Evolutionary conservation across 1,140 invertebrate species (phyloP).

Genomic region (Pollicipes pollicipes): DNA sequence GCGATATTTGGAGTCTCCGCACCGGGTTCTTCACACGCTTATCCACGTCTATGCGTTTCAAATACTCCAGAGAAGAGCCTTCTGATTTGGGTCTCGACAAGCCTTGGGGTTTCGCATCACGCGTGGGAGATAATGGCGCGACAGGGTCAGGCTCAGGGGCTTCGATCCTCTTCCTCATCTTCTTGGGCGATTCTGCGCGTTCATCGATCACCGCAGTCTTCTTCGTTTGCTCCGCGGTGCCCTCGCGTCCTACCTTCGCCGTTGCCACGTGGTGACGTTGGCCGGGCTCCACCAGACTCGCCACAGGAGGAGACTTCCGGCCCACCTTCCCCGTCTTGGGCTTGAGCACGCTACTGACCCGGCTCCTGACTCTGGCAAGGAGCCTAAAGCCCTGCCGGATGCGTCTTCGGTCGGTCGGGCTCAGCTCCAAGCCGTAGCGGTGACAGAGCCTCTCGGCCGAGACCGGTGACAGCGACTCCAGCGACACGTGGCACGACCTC

Average conservation of each 20-base stretch:
- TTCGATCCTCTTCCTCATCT: too few species aligned
- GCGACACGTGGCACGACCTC: neutral
- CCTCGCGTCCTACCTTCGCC: too few species aligned
- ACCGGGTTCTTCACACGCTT: neutral
- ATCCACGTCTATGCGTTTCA: too few species aligned
- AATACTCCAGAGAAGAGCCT: too few species aligned
- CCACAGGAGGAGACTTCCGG: too few species aligned
- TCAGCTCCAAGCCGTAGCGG: neutral
- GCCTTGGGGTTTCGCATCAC: too few species aligned
- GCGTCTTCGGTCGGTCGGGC: neutral
- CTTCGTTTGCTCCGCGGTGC: too few species aligned
- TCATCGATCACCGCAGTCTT: too few species aligned
- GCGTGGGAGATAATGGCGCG: too few species aligned
- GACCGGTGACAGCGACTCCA: neutral
- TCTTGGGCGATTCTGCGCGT: too few species aligned
- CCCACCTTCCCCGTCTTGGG: neutral
- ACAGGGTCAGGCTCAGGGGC: too few species aligned
- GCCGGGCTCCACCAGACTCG: neutral
- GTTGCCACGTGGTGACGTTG: too few species aligned
- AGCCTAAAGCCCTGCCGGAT: neutral
- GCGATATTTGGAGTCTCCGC: neutral
- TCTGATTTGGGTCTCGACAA: neutral
- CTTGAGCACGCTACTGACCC: neutral
- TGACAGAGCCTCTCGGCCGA: neutral
- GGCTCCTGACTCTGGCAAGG: neutral